Evolutionary conservation across 2,888 invertebrate species (phyloP).

Genomic region (Nomada fabriciana): DNA sequence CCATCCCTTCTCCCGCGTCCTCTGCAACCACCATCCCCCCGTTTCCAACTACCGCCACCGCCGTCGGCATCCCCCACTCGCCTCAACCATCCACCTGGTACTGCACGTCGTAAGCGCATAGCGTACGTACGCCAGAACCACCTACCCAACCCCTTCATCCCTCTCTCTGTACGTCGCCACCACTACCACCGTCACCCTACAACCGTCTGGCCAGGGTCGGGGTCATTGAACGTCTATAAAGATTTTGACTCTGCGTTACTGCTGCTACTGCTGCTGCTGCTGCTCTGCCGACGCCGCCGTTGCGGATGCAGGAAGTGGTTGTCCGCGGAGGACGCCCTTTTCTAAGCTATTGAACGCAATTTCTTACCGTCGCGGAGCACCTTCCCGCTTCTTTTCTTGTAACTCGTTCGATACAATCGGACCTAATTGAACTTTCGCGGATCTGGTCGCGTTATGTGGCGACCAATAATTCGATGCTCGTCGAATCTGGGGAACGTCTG

Average conservation of each 20-base stretch:
- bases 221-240: slow-evolving; percentile 85
- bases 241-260: slow-evolving; percentile 80
- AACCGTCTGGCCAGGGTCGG: slow-evolving; percentile 84
- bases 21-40: slow-evolving; percentile 65
- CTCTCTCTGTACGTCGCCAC: slow-evolving; percentile 55
- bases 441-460: background rate
- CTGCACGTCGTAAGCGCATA: slow-evolving; percentile 65
- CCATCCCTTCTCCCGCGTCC: slow-evolving; percentile 58
- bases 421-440: slow-evolving; percentile 2
- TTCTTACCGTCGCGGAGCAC: slow-evolving; percentile 35
- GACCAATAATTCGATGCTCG: background rate
- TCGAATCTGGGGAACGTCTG: background rate
- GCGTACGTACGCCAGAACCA: slow-evolving; percentile 67
- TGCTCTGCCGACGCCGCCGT: slow-evolving; percentile 36
- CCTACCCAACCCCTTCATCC: slow-evolving; percentile 57
- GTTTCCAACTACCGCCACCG: slow-evolving; percentile 49
- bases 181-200: slow-evolving; percentile 63
- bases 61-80: slow-evolving; percentile 58
- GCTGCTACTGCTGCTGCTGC: slow-evolving; percentile 55
- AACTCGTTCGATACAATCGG: slow-evolving; percentile 42
- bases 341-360: slow-evolving; percentile 44
- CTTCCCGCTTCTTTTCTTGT: slow-evolving; percentile 7
- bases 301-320: slow-evolving; percentile 65
- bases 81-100: slow-evolving; percentile 61
- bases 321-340: slow-evolving; percentile 58